Evolutionary conservation across 2,888 invertebrate genomes (phyloP).

Genomic region (Hirtodrosophila confusa): DNA sequence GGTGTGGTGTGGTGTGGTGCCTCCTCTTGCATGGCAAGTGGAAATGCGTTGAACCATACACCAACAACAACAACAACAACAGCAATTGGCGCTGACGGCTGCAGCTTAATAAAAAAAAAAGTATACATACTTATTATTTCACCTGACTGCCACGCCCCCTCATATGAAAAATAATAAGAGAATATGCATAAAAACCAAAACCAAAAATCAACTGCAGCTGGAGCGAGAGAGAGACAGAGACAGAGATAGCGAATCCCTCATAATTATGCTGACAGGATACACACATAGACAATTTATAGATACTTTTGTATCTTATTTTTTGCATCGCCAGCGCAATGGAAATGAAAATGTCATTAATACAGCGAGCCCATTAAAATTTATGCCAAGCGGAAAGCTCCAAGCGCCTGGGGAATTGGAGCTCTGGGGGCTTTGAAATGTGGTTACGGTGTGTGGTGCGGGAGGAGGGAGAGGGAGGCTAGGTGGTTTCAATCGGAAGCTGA

Average conservation of each 20-base stretch:
- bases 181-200: slow-evolving; percentile 28
- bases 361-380: slow-evolving; percentile 75
- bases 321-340: slow-evolving; percentile 63
- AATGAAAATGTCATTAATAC: slow-evolving; percentile 80
- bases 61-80: slow-evolving; percentile 22
- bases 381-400: slow-evolving; percentile 67
- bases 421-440: slow-evolving; percentile 52
- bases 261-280: slow-evolving; percentile 78
- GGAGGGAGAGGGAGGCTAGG: not conserved
- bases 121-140: slow-evolving; percentile 27
- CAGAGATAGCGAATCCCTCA: slow-evolving; percentile 14
- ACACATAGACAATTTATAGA: slow-evolving; percentile 35
- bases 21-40: slow-evolving; percentile 67
- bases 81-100: slow-evolving; percentile 26
- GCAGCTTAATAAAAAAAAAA: slow-evolving; percentile 18
- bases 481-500: slow-evolving; percentile 55
- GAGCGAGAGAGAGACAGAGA: not conserved
- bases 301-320: slow-evolving; percentile 32
- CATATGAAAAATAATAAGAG: slow-evolving; percentile 36
- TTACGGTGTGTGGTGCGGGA: slow-evolving; percentile 24
- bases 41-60: slow-evolving; percentile 75
- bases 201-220: slow-evolving; percentile 22
- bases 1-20: slow-evolving; percentile 15
- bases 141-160: slow-evolving; percentile 58
- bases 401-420: slow-evolving; percentile 57